Base-by-base conservation (phyloP, 2,113 vertebrate species). In the Alethe castanea region DNA sequence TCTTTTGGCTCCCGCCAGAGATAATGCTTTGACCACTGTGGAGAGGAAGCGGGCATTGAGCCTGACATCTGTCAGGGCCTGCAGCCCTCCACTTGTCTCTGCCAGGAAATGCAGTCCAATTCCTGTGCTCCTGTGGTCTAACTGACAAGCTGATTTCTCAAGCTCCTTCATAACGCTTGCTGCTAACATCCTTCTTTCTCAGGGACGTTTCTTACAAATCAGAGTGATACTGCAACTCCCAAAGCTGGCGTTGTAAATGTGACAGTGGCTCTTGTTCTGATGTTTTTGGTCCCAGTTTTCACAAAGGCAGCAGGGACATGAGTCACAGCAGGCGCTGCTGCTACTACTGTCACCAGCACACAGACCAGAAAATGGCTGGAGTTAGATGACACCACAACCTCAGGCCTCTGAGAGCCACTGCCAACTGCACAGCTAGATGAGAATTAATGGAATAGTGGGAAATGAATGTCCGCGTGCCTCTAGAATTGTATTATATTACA, bases 81-180 rank as follows among this genome's bases (percentile, higher is more conserved):
- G 67, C 25, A 78, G 94, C 69, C 82, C 47, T 92, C 64, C 7
- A 5, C 62, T 86, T 59, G 54, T 45, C 81, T 74, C 60, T 64
- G 56, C 78, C 76, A 86, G 94, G 88, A 97, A 94, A 69, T 1
- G 3, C 59, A 33, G 74, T 16, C 79, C 44, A 20, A 56, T 74
- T 91, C 78, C 77, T 81, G 15, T 0, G 19, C 81, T 85, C 60
- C 82, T 95, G 95, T 78, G 79, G 90, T 95, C 92, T 96, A 96
- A 96, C 94, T 45, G 94, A 94, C 94, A 88, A 40, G 53, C 44
- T 64, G 90, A 76, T 96, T 95, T 83, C 93, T 90, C 80, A 95
- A 88, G 44, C 76, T 60, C 23, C 80, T 88, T 79, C 72, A 4
- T 53, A 86, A 88, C 16, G 33, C 79, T 40, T n/a, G 56, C 25